Evolutionary conservation across 92 coral and sea anemone genomes (phyloP).

Genomic region (Pocillopora meandrina): DNA sequence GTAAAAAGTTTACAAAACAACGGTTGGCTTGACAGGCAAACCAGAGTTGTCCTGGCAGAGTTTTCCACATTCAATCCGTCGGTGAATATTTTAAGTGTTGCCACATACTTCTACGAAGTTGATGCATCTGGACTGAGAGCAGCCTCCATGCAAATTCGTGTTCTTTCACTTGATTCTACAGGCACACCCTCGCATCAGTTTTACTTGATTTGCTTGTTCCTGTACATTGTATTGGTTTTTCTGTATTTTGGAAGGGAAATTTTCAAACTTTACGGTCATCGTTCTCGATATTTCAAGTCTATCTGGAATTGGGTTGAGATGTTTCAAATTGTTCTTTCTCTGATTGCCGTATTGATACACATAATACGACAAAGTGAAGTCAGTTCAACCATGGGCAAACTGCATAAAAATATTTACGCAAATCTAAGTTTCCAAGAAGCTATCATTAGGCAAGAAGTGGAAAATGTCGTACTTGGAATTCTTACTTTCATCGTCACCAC

Average conservation of each 20-base stretch:
- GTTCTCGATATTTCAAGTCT: constrained; percentile 41
- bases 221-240: constrained; percentile 51
- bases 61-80: too few species aligned
- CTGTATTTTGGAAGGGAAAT: constrained; percentile 52
- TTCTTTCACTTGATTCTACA: constrained; percentile 45
- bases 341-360: constrained; percentile 49
- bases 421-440: constrained; percentile 60
- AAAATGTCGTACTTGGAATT: constrained; percentile 59
- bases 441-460: constrained; percentile 50
- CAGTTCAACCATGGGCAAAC: constrained; percentile 39
- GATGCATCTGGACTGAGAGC: constrained; percentile 52
- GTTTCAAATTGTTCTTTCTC: constrained; percentile 53
- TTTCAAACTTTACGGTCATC: constrained; percentile 31
- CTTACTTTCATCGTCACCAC: constrained; percentile 54
- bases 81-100: constrained; percentile 47
- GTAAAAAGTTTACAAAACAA: too few species aligned
- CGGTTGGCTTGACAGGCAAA: too few species aligned
- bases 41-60: too few species aligned
- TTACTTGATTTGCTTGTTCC: constrained; percentile 58
- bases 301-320: constrained; percentile 79
- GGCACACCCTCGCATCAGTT: constrained; percentile 61
- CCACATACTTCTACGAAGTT: constrained; percentile 63
- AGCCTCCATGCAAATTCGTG: constrained; percentile 43
- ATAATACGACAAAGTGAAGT: constrained; percentile 35
- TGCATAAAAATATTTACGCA: constrained; percentile 50